Evolutionary conservation across 2,797 vertebrate genomes (phyloP).

Genomic region (Peromyscus eremicus): DNA sequence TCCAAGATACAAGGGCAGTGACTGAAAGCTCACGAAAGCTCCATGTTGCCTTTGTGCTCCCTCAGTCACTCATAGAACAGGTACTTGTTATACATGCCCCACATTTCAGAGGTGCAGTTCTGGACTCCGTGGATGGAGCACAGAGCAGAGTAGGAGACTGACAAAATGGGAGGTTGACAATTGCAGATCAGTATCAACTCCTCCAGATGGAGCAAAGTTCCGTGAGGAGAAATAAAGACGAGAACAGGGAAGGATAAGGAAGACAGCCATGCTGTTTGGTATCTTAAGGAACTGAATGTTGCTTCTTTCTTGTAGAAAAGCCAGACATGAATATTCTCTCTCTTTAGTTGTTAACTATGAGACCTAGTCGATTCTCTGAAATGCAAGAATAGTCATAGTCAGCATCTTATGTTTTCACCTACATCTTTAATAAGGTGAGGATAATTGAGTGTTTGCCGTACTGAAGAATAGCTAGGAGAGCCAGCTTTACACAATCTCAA

Average conservation of each 20-base stretch:
- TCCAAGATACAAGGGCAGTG: background rate
- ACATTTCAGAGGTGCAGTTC: background rate
- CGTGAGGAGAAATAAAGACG: background rate
- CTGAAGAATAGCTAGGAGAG: background rate
- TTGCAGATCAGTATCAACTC: background rate
- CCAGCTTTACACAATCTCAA: background rate
- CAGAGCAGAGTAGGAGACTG: background rate
- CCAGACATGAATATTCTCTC: background rate
- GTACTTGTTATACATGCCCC: background rate
- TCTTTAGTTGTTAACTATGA: background rate
- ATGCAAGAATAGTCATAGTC: background rate
- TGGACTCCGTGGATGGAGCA: background rate
- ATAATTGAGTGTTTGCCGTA: background rate
- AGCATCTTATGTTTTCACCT: background rate
- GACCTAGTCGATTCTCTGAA: background rate
- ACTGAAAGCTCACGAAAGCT: background rate
- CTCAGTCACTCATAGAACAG: background rate
- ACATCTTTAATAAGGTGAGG: background rate
- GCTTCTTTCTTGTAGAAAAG: slow-evolving; percentile 25
- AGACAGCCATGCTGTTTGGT: background rate
- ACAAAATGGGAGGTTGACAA: background rate
- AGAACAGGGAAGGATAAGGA: background rate
- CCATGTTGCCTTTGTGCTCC: background rate
- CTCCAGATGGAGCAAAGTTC: background rate
- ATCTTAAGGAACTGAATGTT: background rate